A percentile compares a stretch with the other conserved stretches of the same genome.
These are phyloP conservation scores for Elysia chlorotica DNA, from an alignment of 1,140 invertebrate species.

Conservation along the genomic window DNA sequence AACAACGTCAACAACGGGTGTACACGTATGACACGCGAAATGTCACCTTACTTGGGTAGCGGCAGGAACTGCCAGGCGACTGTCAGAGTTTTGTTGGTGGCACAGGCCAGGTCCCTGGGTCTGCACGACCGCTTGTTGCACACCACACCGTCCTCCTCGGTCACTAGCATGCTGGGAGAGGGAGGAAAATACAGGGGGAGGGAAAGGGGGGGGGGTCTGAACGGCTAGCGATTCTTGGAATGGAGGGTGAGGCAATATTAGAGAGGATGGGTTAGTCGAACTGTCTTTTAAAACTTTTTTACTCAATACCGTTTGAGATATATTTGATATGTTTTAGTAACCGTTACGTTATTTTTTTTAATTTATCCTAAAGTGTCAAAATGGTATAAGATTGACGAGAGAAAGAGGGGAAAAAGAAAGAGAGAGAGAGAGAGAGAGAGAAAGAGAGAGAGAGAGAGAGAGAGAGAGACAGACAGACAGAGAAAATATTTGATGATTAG, in stretches of 20 bases:
- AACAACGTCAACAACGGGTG: background rate
- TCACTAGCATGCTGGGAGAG: constrained; percentile 29
- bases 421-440: too few relatives aligned
- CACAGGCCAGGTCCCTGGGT: constrained; percentile 44
- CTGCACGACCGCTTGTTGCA: constrained; percentile 49
- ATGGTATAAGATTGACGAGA: too few relatives aligned
- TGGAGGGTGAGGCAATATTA: too few relatives aligned
- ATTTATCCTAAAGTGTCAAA: too few relatives aligned
- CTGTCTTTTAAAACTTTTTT: too few relatives aligned
- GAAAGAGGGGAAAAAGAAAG: too few relatives aligned
- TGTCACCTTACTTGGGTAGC: constrained; percentile 33
- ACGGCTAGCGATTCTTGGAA: background rate
- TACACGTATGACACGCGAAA: background rate
- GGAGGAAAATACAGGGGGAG: background rate
- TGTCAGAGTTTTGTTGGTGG: constrained; percentile 56
- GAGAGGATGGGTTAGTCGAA: too few relatives aligned
- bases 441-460: too few relatives aligned
- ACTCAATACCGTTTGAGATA: too few relatives aligned
- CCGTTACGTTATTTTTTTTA: too few relatives aligned
- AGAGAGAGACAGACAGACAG: too few relatives aligned
- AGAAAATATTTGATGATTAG: background rate
- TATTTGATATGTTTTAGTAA: background rate
- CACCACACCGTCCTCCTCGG: constrained; percentile 43
- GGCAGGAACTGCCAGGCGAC: constrained; percentile 57
- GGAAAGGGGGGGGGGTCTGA: background rate